Conservation (phyloP, 2,888 invertebrate species). For the Stictocephala bisonia region DNA sequence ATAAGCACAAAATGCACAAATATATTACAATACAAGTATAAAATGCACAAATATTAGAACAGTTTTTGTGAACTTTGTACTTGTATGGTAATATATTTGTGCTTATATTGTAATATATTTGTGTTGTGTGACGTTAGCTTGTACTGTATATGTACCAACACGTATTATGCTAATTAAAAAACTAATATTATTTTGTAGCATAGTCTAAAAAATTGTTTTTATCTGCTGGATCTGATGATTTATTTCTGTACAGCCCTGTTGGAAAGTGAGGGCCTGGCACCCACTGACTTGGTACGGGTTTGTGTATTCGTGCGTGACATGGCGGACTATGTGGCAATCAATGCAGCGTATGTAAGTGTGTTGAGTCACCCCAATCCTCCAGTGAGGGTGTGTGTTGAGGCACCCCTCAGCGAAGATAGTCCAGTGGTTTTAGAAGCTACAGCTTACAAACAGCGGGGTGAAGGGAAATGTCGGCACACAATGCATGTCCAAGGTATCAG, state of each 20-base stretch:
- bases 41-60: no score
- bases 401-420: conserved; percentile 76
- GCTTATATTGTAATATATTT: no score
- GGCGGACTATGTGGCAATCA: conserved; percentile 80
- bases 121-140: no score
- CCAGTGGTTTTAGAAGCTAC: conserved; percentile 84
- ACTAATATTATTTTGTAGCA: no score
- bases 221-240: no score
- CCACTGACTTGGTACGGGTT: conserved; percentile 81
- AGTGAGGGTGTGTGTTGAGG: conserved; percentile 86
- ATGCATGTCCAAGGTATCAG: conserved; percentile 97
- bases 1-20: no score
- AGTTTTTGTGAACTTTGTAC: no score
- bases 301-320: conserved; percentile 88
- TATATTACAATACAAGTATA: no score
- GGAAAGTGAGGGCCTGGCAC: conserved; percentile 66
- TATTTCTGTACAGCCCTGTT: conserved; percentile 70
- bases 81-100: no score
- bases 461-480: conserved; percentile 67
- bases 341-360: conserved; percentile 79
- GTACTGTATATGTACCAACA: no score
- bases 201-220: no score
- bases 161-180: no score
- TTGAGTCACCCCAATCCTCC: conserved; percentile 86
- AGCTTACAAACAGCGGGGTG: conserved; percentile 67